phyloP scores from a whole-genome alignment of 2,797 vertebrate species.

The Amblyopsis hoosieri region DNA sequence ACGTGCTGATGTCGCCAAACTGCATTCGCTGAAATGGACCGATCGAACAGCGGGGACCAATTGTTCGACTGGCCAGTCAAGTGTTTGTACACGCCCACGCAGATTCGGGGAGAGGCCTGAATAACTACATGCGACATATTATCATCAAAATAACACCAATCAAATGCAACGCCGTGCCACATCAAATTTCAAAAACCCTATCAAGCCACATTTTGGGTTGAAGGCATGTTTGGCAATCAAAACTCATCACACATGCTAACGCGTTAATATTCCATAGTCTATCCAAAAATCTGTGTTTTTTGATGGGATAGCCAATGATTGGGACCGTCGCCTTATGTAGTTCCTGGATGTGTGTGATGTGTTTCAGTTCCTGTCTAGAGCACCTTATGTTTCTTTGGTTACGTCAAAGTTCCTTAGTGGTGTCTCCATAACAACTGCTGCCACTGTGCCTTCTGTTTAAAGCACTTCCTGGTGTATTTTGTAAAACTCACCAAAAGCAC shows the following conservation, averaged over 20 bases:
- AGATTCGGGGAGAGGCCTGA: too few relatives aligned
- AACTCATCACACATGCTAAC: slow-evolving; percentile 12
- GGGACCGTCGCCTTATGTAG: slow-evolving; percentile 59
- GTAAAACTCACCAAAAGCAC: slow-evolving; percentile 84
- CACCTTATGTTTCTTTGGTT: slow-evolving; percentile 69
- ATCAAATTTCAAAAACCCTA: neutral
- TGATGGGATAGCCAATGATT: slow-evolving; percentile 61
- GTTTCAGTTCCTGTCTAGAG: slow-evolving; percentile 65
- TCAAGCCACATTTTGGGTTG: slow-evolving; percentile 18
- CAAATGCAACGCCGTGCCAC: neutral
- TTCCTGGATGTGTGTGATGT: slow-evolving; percentile 71
- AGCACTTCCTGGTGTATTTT: slow-evolving; percentile 85
- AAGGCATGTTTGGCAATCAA: slow-evolving; percentile 31
- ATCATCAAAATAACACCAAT: neutral
- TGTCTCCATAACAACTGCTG: slow-evolving; percentile 79
- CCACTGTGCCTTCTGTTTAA: slow-evolving; percentile 87
- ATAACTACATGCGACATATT: neutral
- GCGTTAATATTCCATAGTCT: slow-evolving; percentile 8
- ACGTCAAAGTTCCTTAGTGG: slow-evolving; percentile 77
- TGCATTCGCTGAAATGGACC: too few relatives aligned
- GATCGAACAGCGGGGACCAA: too few relatives aligned
- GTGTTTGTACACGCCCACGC: too few relatives aligned
- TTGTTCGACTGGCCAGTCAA: too few relatives aligned
- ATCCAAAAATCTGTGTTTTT: slow-evolving; percentile 39
- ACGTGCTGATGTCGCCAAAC: neutral